These are phyloP conservation scores for Chalcis sispes DNA, from an alignment of 2,888 invertebrate species.

Conservation along the genomic window DNA sequence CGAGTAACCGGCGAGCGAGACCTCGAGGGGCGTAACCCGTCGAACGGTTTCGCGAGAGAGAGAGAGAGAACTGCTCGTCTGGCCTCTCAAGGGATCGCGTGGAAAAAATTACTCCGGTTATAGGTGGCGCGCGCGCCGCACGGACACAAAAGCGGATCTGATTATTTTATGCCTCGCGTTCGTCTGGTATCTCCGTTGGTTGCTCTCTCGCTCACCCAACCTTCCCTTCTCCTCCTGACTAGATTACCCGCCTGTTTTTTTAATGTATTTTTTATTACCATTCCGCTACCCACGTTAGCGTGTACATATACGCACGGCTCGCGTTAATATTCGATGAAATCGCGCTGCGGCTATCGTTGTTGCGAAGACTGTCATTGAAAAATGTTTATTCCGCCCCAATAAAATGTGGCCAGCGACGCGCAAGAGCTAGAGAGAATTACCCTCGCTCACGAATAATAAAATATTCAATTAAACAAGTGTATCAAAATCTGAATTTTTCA, in stretches of 20 bases:
- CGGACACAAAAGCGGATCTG: constrained; percentile 33
- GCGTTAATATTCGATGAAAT: constrained; percentile 4
- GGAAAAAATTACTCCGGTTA: too few relatives aligned
- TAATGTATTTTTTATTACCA: neutral
- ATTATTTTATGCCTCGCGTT: constrained; percentile 46
- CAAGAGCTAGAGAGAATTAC: neutral
- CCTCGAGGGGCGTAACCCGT: constrained; percentile 28
- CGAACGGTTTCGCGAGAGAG: constrained; percentile 32
- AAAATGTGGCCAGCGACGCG: neutral
- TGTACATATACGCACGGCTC: neutral
- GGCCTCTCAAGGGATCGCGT: constrained; percentile 12
- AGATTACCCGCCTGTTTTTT: constrained; percentile 12
- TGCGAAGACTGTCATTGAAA: constrained; percentile 1
- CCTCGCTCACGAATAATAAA: neutral
- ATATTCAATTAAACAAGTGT: constrained; percentile 7
- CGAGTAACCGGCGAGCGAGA: constrained; percentile 21
- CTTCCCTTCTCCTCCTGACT: too few relatives aligned
- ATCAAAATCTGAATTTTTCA: neutral
- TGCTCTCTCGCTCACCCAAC: neutral
- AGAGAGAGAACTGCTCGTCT: neutral
- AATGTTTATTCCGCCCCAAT: constrained; percentile 16
- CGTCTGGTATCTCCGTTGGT: neutral
- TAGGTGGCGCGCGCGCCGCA: neutral
- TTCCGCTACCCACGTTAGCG: neutral
- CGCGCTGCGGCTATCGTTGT: neutral